Base-by-base conservation (phyloP, 2,888 invertebrate species). In the Leucoptera coffeella region DNA sequence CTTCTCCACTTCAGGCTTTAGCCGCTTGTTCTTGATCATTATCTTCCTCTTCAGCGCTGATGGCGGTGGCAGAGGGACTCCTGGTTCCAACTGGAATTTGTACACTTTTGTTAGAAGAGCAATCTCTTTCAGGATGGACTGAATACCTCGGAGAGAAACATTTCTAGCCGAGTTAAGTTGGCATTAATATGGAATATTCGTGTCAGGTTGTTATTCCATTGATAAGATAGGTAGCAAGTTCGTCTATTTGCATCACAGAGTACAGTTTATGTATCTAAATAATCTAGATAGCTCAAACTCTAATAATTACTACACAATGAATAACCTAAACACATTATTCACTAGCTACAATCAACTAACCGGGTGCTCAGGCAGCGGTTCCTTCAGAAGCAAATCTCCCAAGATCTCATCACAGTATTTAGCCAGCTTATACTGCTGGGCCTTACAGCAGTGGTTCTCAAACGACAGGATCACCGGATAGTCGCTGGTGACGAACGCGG, bases 351-450 rank as follows among this genome's bases (percentile, higher is more conserved):
- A n/a, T n/a, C n/a, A 15, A 54, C 76, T 77, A 57, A 93, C 92
- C 36, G 89, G 87, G 60, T 79, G 82, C 28, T 90, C 90, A 12
- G 91, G 81, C 35, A 99, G 50, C 0, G 89, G 80, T 50, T 93
- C 92, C 47, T 85, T 92, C 37, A 96, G 72, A 41, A 99, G 73
- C 45, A 94, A 64, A 52, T 99, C 97, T 13, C 83, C 82, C 27
- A 99, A 79, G 42, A 97, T 92, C 59, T 99, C 99, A 67, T 97
- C 95, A 69, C 97, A 99, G 64, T 99, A 99, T 61, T 93, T 95
- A 29, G 99, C 97, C 64, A 99, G 73, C 64, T 97, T 97, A 58
- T 92, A 88, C 69, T 99, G 97, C 67, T 99, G 97, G 17, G 85
- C 86, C 54, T 89, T 89, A 57, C 93, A 93, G 75, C 99, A 99